Conservation (phyloP, 2,113 vertebrate species). For the Hiodon alosoides region DNA sequence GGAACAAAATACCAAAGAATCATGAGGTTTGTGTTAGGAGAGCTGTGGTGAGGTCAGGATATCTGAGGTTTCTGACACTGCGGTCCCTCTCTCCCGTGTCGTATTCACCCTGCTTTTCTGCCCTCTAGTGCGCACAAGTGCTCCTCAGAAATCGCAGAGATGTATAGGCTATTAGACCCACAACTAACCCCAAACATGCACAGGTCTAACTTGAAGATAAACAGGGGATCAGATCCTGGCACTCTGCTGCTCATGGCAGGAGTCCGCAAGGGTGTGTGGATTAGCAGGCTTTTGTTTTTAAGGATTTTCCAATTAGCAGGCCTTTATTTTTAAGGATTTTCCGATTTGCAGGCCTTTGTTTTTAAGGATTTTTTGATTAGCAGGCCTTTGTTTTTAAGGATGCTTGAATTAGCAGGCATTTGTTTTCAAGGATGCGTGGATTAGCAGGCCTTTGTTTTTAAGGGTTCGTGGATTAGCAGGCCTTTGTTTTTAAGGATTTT, state of each 20-base stretch:
- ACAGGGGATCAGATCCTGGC: conserved; percentile 20
- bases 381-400: too few species aligned
- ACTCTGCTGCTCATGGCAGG: not conserved
- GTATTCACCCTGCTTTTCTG: conserved; percentile 40
- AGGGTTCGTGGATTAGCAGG: too few species aligned
- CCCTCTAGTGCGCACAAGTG: conserved; percentile 15
- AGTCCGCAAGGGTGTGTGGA: not conserved
- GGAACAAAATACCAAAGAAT: conserved; percentile 25
- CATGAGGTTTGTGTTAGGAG: conserved; percentile 50
- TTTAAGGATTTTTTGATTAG: too few species aligned
- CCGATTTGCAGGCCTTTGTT: conserved; percentile 6
- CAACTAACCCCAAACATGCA: conserved; percentile 30
- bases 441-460: conserved; percentile 2
- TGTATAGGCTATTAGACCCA: conserved; percentile 6
- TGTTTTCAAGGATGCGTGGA: not conserved
- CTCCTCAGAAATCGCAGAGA: conserved; percentile 9
- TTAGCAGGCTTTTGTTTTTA: not conserved
- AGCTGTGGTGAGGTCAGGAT: conserved; percentile 40
- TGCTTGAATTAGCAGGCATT: not conserved
- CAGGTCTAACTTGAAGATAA: conserved; percentile 33
- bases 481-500: too few species aligned
- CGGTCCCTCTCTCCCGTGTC: conserved; percentile 37
- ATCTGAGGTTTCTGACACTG: conserved; percentile 37
- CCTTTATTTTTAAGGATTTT: too few species aligned
- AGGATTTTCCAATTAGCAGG: not conserved